Base-by-base conservation (phyloP, 2,888 invertebrate genomes). In the Branchellion lobata region DNA sequence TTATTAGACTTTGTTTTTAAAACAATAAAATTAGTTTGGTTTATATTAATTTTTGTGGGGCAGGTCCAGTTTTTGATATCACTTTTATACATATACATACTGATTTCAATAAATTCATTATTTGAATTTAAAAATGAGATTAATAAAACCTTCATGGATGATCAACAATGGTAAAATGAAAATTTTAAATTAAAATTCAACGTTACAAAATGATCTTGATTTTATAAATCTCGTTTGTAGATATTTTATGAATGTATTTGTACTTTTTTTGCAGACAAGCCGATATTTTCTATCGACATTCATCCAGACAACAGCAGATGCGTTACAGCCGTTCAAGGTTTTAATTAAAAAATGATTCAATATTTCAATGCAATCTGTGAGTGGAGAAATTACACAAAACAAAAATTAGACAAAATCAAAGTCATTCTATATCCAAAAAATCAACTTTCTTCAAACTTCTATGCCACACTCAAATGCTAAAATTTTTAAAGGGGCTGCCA, bases 231-330 rank as follows among this genome's bases (percentile, higher is more conserved):
- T 65, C 51, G 51, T n/a, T 29, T 51, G 18, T 27, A 24, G 65
- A 0, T 1, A 18, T 53, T 75, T 11, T 53, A 8, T 27, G 29
- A 27, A 11, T 24, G 2, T 24, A 53, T 40, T 65, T 53, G 2
- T n/a, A 24, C 31, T 57, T 53, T 24, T 1, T 57, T 84, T 85
- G 1, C 84, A 87, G 87, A 86, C 11, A 85, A 85, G 73, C 86
- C 96, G 72, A 96, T 98, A 88, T 97, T 96, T 89, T 96, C 96
- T 57, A 92, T 97, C 86, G 97, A 98, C 88, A 94, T 98, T 83
- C 97, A 98, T 89, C 96, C 96, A 40, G 94, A 95, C 90, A 96
- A 95, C 65, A 92, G 93, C 83, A 91, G 96, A 85, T 95, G 97
- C 89, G 97, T 95, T 89, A 88, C 90, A 92, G 94, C 93, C 14